Evolutionary conservation across 2,888 invertebrate genomes (phyloP).

Genomic region (Halictus quadricinctus): DNA sequence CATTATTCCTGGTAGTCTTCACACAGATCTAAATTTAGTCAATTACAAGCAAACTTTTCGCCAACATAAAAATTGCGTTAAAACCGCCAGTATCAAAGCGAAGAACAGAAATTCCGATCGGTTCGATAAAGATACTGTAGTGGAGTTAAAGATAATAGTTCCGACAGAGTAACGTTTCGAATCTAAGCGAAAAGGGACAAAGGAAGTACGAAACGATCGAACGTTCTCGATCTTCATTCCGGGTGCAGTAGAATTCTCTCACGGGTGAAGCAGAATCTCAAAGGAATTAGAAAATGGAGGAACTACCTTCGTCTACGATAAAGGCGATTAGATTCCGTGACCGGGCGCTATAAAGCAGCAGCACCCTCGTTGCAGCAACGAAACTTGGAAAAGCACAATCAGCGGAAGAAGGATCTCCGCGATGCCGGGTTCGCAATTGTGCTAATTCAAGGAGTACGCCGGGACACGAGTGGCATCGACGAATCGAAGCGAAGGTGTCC

Average conservation of each 20-base stretch:
- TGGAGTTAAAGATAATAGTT: neutral
- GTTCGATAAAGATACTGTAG: neutral
- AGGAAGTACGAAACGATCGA: neutral
- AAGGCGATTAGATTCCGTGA: neutral
- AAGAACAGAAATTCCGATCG: neutral
- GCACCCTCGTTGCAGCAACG: neutral
- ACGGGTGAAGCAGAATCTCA: neutral
- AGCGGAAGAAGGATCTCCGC: neutral
- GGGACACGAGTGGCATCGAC: constrained; percentile 12
- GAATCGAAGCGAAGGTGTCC: constrained; percentile 22
- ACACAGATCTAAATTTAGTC: neutral
- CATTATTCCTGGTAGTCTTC: neutral
- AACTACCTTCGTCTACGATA: neutral
- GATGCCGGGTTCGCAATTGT: constrained; percentile 10
- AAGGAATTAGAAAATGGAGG: neutral
- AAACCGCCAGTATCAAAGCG: neutral
- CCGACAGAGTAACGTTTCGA: neutral
- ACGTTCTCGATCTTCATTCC: neutral
- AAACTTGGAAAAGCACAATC: constrained; percentile 7
- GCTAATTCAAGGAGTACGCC: constrained; percentile 15
- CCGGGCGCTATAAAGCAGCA: neutral
- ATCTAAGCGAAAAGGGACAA: neutral
- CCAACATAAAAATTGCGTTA: neutral
- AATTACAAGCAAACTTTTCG: neutral
- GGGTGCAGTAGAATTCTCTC: neutral